phyloP scores from a whole-genome alignment of 2,888 invertebrate genomes.

The Lasioglossum morio region DNA sequence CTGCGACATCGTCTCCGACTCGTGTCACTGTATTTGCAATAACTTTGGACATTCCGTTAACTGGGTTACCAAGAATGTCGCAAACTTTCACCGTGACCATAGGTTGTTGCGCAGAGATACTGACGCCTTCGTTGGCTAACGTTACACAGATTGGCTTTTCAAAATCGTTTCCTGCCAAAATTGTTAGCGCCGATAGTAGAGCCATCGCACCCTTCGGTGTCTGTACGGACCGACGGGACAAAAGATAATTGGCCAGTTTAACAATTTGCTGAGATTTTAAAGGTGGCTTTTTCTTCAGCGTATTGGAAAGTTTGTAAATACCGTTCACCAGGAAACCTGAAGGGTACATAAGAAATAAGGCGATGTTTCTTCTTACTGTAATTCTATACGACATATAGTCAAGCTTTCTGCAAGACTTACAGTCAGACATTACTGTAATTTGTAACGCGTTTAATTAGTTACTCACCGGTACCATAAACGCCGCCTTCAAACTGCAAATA shows the following conservation, averaged over 20 bases:
- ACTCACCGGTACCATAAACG: conserved; percentile 89
- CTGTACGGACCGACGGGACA: conserved; percentile 95
- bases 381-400: too few species aligned
- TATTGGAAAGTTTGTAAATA: conserved; percentile 87
- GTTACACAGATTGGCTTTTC: conserved; percentile 92
- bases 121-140: conserved; percentile 90
- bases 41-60: conserved; percentile 88
- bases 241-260: conserved; percentile 95
- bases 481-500: conserved; percentile 97
- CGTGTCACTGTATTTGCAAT: conserved; percentile 91
- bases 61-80: conserved; percentile 90
- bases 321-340: conserved; percentile 87
- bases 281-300: conserved; percentile 89
- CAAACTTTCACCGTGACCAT: conserved; percentile 90
- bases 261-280: conserved; percentile 91
- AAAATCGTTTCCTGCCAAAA: conserved; percentile 90
- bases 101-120: conserved; percentile 91
- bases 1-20: conserved; percentile 90
- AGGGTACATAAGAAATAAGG: conserved; percentile 31
- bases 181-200: conserved; percentile 91
- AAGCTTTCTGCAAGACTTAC: too few species aligned
- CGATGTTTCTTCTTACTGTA: too few species aligned
- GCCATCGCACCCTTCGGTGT: conserved; percentile 93
- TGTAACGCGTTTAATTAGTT: neutral
- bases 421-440: neutral